Conservation (phyloP, 2,888 invertebrate genomes). For the Dorcus parallelipipedus region DNA sequence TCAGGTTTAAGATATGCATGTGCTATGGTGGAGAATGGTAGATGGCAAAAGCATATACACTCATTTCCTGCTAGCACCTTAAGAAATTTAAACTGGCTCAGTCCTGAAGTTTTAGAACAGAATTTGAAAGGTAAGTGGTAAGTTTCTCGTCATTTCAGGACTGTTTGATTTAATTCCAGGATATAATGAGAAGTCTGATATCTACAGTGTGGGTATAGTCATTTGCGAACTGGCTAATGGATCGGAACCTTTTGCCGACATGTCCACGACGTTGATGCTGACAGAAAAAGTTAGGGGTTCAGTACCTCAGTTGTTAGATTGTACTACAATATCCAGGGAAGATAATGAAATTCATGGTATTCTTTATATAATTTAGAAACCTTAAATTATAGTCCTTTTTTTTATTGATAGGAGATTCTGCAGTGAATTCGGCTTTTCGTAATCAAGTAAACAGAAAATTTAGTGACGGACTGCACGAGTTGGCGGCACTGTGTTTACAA, state of each 20-base stretch:
- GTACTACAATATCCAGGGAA: conserved; percentile 62
- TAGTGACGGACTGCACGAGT: conserved; percentile 72
- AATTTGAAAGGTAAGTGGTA: conserved; percentile 40
- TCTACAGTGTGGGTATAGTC: conserved; percentile 87
- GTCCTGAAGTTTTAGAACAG: conserved; percentile 87
- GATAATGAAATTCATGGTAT: conserved; percentile 43
- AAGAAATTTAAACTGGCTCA: conserved; percentile 81
- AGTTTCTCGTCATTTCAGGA: not conserved
- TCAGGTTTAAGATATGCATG: conserved; percentile 79
- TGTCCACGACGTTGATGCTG: conserved; percentile 85
- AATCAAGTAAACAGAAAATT: conserved; percentile 61
- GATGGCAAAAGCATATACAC: conserved; percentile 66
- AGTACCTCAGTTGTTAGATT: conserved; percentile 72
- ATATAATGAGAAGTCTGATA: conserved; percentile 85
- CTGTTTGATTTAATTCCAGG: conserved; percentile 50
- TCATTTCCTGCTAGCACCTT: conserved; percentile 70
- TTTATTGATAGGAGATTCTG: conserved; percentile 32
- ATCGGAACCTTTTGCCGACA: conserved; percentile 80
- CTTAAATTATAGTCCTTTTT: not conserved
- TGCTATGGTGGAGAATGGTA: conserved; percentile 68
- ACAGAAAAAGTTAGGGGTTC: conserved; percentile 83
- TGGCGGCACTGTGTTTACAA: conserved; percentile 70
- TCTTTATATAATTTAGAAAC: not conserved
- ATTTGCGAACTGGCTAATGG: conserved; percentile 89
- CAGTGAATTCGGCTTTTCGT: conserved; percentile 32